A percentile compares a stretch with the other conserved stretches of the same genome.
Evolutionary conservation across 92 coral and sea anemone species (phyloP).

Genomic region (Palythoa grandis): DNA sequence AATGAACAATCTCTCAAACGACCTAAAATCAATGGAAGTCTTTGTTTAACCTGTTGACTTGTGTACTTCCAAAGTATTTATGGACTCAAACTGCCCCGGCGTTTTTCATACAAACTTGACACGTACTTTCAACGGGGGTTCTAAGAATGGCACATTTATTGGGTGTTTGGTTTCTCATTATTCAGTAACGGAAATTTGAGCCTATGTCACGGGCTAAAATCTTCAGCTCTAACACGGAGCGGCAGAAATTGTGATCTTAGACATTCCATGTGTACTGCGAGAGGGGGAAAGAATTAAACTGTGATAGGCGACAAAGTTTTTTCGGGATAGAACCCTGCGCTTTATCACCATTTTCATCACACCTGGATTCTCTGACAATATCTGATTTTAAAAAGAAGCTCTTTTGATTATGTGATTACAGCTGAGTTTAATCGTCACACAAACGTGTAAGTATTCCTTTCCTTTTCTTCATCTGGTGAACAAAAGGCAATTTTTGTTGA

Average conservation of each 20-base stretch:
- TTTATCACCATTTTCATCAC: constrained; percentile 5
- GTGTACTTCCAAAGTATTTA: background rate
- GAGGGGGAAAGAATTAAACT: background rate
- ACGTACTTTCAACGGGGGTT: constrained; percentile 28
- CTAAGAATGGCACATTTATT: constrained; percentile 66
- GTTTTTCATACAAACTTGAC: constrained; percentile 14
- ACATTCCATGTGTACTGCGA: constrained; percentile 8
- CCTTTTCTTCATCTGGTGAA: background rate
- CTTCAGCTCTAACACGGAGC: constrained; percentile 10
- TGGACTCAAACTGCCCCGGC: constrained; percentile 21
- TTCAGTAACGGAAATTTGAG: constrained; percentile 74
- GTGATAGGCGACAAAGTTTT: background rate
- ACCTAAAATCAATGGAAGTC: constrained; percentile 18
- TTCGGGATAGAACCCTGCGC: background rate
- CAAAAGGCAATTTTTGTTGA: constrained; percentile 18
- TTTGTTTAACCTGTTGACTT: constrained; percentile 16
- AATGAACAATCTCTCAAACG: background rate
- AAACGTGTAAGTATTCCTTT: background rate
- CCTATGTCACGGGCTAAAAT: constrained; percentile 43
- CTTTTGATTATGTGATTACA: constrained; percentile 76
- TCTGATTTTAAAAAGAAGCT: constrained; percentile 61
- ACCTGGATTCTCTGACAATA: constrained; percentile 46
- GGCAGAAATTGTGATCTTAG: constrained; percentile 29
- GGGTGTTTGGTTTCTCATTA: constrained; percentile 82
- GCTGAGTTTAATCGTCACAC: constrained; percentile 30